These are phyloP conservation scores for Oryctolagus cuniculus DNA, from an alignment of 2,113 vertebrate genomes.

Conservation along the genomic window DNA sequence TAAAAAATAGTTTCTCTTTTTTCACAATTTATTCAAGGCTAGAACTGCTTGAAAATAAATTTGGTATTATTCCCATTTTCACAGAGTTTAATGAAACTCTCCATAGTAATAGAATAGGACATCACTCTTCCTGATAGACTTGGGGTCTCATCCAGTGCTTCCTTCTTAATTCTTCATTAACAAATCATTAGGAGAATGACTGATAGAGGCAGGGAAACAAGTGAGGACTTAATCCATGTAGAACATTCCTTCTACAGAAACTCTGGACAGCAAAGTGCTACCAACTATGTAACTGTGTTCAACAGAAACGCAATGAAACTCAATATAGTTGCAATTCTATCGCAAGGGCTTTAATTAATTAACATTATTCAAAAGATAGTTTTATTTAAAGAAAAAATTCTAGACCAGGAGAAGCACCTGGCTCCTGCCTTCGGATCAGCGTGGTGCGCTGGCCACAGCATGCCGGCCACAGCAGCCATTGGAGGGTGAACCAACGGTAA, in stretches of 20 bases:
- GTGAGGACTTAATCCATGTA: not conserved
- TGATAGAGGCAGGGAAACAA: not conserved
- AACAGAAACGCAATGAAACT: not conserved
- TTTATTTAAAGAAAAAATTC: not conserved
- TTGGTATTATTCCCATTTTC: not conserved
- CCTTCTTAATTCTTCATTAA: not conserved
- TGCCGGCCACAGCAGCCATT: too few species aligned
- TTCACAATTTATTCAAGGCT: not conserved
- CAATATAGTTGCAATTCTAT: not conserved
- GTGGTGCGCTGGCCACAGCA: too few species aligned
- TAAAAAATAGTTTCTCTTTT: slow-evolving; percentile 25
- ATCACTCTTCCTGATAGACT: not conserved
- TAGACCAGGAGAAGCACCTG: too few species aligned
- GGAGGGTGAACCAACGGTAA: too few species aligned
- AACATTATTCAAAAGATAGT: not conserved
- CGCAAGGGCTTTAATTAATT: not conserved
- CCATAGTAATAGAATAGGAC: not conserved
- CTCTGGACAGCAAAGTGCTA: not conserved
- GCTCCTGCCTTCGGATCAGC: too few species aligned
- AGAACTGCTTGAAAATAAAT: slow-evolving; percentile 1
- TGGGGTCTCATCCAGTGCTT: not conserved
- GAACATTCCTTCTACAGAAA: not conserved
- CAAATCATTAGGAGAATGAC: not conserved
- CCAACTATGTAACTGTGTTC: not conserved
- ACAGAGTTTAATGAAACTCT: slow-evolving; percentile 31